A percentile compares a stretch with the other conserved stretches of the same genome.
These are phyloP conservation scores for Ephydatia muelleri DNA, from an alignment of 37 sponge, comb jelly and placozoan genomes.

Conservation along the genomic window DNA sequence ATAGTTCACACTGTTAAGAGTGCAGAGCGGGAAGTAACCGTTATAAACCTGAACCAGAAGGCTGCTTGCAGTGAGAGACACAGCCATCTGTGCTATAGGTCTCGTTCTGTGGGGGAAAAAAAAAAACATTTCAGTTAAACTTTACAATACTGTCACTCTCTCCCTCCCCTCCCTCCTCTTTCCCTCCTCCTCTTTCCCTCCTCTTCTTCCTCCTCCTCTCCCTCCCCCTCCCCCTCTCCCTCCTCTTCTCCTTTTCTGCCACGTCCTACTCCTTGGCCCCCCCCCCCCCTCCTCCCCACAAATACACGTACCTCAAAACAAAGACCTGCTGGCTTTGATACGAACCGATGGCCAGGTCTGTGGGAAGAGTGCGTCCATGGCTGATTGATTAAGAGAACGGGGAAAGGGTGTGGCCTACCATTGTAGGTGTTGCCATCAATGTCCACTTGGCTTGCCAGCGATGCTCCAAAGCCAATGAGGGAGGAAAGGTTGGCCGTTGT, in stretches of 20 bases:
- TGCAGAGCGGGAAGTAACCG: not conserved
- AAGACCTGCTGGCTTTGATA: conserved; percentile 53
- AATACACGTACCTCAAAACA: conserved; percentile 49
- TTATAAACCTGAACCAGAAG: conserved; percentile 23
- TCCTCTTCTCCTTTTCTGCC: no score
- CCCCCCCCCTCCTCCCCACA: no score
- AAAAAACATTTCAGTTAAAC: conserved; percentile 18
- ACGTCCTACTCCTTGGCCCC: no score
- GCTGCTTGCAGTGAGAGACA: conserved; percentile 11
- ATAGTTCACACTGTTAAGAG: not conserved
- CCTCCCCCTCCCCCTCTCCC: no score
- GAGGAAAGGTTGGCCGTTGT: not conserved
- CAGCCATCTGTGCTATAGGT: conserved; percentile 36
- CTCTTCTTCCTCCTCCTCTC: no score
- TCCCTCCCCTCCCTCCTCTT: no score
- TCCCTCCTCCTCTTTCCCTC: no score
- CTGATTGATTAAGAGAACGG: not conserved
- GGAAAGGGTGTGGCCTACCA: conserved; percentile 35
- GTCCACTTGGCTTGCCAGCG: conserved; percentile 59
- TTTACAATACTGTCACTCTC: no score
- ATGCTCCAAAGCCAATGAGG: conserved; percentile 48
- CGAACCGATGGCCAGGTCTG: conserved; percentile 73
- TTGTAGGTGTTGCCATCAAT: conserved; percentile 75
- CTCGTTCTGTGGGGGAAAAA: conserved; percentile 19
- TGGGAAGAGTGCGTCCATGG: not conserved